A percentile compares a stretch with the other conserved stretches of the same genome.
These are phyloP conservation scores for Saguinus imperator DNA, from an alignment of 2,113 vertebrate genomes.

Conservation along the genomic window DNA sequence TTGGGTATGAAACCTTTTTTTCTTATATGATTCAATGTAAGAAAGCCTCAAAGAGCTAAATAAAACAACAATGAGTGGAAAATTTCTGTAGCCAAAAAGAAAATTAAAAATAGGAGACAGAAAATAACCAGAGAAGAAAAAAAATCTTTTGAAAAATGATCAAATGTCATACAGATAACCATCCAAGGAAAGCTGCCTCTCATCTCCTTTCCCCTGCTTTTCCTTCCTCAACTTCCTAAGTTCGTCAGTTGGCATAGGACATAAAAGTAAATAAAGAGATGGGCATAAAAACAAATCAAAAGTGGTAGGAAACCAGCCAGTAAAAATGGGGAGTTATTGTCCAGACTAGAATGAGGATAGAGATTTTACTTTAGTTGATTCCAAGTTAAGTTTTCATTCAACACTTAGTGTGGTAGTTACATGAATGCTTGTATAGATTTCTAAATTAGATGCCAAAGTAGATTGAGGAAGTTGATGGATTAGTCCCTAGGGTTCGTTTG, in stretches of 20 bases:
- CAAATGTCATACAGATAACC: background rate
- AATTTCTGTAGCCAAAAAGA: constrained; percentile 8
- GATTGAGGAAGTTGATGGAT: background rate
- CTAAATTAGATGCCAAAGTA: background rate
- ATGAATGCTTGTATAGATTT: background rate
- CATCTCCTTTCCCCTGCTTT: background rate
- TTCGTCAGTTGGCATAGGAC: background rate
- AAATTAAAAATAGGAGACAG: background rate
- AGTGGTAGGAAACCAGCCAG: background rate
- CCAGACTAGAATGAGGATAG: background rate
- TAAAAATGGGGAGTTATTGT: background rate
- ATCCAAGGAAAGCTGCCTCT: background rate
- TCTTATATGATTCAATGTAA: background rate
- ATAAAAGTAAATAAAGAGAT: background rate
- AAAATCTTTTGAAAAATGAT: background rate
- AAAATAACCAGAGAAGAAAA: background rate
- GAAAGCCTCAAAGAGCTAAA: background rate
- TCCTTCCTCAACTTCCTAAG: background rate
- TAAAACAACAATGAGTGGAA: background rate
- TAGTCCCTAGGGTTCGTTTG: background rate
- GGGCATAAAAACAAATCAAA: background rate
- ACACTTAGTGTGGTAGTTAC: background rate
- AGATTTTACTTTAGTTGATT: background rate
- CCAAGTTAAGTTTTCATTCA: background rate
- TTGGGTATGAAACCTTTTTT: background rate